Evolutionary conservation across 2,888 invertebrate species (phyloP).

Genomic region (Aspidiotus destructor): DNA sequence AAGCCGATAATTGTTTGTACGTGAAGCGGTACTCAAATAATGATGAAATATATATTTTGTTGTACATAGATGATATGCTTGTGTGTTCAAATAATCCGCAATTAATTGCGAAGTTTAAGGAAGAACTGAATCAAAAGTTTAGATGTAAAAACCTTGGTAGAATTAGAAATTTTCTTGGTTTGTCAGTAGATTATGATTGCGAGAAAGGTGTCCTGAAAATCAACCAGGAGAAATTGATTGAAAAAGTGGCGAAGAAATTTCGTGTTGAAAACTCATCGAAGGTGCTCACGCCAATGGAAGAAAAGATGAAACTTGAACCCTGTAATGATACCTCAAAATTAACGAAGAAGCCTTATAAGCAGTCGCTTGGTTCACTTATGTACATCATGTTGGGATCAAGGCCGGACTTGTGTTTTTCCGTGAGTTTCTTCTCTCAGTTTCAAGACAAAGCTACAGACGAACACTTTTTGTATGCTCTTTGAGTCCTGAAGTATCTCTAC

Average conservation of each 20-base stretch:
- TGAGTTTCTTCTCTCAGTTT: not conserved
- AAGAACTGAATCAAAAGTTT: not conserved
- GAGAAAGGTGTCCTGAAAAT: not conserved
- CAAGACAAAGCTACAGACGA: not conserved
- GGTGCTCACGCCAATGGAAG: not conserved
- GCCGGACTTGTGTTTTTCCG: not conserved
- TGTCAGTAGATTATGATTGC: not conserved
- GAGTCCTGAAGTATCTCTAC: slow-evolving; percentile 6
- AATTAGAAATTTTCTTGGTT: not conserved
- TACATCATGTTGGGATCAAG: not conserved
- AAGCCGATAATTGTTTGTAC: slow-evolving; percentile 6
- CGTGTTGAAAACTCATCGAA: not conserved
- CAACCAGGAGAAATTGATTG: not conserved
- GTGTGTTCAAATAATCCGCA: not conserved
- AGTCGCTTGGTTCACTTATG: not conserved
- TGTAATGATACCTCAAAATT: not conserved
- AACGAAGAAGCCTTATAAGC: not conserved
- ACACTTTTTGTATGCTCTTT: not conserved
- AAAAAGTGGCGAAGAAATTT: not conserved
- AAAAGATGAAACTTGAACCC: not conserved
- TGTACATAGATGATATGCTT: not conserved
- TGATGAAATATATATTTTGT: not conserved
- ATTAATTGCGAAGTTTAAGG: not conserved
- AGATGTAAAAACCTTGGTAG: not conserved
- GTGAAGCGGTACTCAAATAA: not conserved